Conservation (phyloP, 2,888 invertebrate species). For the Idaea dimidiata region DNA sequence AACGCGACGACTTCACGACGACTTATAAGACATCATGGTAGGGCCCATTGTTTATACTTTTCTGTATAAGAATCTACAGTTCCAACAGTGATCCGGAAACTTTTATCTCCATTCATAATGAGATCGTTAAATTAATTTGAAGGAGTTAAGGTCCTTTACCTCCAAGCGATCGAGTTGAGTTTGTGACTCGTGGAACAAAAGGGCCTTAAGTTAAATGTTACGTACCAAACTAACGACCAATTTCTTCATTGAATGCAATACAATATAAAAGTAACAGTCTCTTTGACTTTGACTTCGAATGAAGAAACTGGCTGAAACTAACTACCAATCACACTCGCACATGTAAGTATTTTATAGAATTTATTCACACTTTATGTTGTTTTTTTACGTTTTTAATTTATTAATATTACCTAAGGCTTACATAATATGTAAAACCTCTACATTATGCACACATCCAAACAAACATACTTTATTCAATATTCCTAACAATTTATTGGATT, state of each 20-base stretch:
- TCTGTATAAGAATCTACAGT: slow-evolving; percentile 32
- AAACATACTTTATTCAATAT: not conserved
- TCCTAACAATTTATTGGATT: not conserved
- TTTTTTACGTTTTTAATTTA: not conserved
- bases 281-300: too few species aligned
- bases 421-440: not conserved
- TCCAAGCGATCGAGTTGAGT: not conserved
- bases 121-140: slow-evolving; percentile 50
- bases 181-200: not conserved
- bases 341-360: not conserved
- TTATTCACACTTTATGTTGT: not conserved
- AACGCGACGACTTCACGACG: too few species aligned
- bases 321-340: not conserved
- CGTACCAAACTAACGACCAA: not conserved
- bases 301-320: too few species aligned
- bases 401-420: not conserved
- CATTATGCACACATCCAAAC: not conserved
- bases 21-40: too few species aligned
- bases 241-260: not conserved
- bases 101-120: slow-evolving; percentile 43
- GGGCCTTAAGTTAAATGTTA: not conserved
- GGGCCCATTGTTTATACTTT: slow-evolving; percentile 29
- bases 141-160: not conserved
- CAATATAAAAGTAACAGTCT: too few species aligned
- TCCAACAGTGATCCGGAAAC: slow-evolving; percentile 36